A percentile compares a stretch with the other conserved stretches of the same genome.
phyloP scores from a whole-genome alignment of 2,113 vertebrate genomes.

The Nettapus auritus region DNA sequence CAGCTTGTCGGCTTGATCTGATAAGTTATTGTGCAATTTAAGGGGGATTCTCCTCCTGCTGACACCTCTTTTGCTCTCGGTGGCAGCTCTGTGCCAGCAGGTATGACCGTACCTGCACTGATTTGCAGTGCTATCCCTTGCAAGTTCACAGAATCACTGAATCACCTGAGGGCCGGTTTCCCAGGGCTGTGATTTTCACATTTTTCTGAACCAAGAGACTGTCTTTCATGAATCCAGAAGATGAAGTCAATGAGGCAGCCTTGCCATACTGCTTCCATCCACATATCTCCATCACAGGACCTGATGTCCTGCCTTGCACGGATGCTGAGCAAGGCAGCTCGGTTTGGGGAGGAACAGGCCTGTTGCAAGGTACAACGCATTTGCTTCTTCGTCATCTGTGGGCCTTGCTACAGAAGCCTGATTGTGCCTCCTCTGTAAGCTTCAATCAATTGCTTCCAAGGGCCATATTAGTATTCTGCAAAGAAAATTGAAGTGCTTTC shows the following conservation, averaged over 20 bases:
- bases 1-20: background rate
- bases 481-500: conserved; percentile 1
- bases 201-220: background rate
- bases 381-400: background rate
- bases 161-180: background rate
- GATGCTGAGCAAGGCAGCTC: background rate
- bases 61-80: background rate
- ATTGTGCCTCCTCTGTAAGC: background rate
- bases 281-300: background rate
- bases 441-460: background rate
- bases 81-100: background rate
- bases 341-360: background rate
- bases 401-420: background rate
- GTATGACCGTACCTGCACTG: rapidly evolving
- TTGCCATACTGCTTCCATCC: background rate
- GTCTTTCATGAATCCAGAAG: background rate
- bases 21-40: background rate
- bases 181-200: background rate
- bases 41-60: background rate
- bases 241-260: background rate
- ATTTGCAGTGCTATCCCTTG: background rate
- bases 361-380: background rate
- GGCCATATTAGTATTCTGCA: conserved; percentile 2
- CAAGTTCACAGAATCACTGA: background rate
- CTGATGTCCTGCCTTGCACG: background rate